These are phyloP conservation scores for Hippocampus barbouri DNA, from an alignment of 2,113 vertebrate species.

Conservation along the genomic window DNA sequence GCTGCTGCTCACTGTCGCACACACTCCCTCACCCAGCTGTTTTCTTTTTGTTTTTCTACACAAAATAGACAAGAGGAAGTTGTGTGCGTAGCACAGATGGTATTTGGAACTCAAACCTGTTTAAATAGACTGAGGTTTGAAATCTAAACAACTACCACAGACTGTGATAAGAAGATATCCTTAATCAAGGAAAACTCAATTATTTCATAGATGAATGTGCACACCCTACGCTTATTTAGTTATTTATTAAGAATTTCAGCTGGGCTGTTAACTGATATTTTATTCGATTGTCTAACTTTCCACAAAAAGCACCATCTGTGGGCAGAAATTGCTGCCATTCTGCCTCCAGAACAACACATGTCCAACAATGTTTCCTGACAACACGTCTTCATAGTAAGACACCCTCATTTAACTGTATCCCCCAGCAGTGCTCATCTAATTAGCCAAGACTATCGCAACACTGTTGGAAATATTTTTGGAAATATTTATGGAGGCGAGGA, in stretches of 20 bases:
- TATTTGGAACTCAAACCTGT: neutral
- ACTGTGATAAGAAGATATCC: neutral
- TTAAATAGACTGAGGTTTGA: neutral
- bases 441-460: constrained; percentile 31
- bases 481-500: constrained; percentile 17
- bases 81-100: neutral
- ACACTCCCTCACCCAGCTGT: constrained; percentile 45
- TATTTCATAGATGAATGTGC: neutral
- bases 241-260: constrained; percentile 6
- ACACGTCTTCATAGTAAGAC: constrained; percentile 29
- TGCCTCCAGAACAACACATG: constrained; percentile 31
- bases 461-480: constrained; percentile 29
- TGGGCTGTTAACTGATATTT: constrained; percentile 29
- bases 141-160: neutral
- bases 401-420: constrained; percentile 49
- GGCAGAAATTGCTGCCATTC: constrained; percentile 42
- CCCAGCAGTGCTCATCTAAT: constrained; percentile 52
- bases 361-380: constrained; percentile 14
- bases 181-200: neutral
- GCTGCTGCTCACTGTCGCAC: constrained; percentile 18
- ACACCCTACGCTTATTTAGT: neutral
- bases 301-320: constrained; percentile 52
- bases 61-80: neutral
- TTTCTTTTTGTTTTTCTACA: neutral
- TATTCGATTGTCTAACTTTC: constrained; percentile 17